phyloP scores from a whole-genome alignment of 1,140 invertebrate genomes.

The Penaeus vannamei region DNA sequence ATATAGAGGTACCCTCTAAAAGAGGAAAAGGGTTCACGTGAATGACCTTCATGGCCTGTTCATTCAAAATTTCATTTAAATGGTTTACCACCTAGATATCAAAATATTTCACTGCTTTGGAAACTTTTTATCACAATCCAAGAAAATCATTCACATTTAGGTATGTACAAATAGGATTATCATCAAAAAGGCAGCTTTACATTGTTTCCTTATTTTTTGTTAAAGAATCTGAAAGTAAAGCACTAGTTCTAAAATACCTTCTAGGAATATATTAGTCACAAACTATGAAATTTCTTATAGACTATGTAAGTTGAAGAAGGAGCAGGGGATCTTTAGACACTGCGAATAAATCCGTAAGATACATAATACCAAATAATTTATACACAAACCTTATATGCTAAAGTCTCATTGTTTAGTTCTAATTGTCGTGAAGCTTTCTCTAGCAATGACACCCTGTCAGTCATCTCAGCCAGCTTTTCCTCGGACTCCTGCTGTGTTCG shows the following conservation, averaged over 20 bases:
- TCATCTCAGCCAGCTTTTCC: slow-evolving; percentile 70
- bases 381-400: slow-evolving; percentile 71
- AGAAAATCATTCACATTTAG: too few relatives aligned
- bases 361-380: neutral
- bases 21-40: too few relatives aligned
- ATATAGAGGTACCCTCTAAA: too few relatives aligned
- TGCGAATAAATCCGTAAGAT: too few relatives aligned
- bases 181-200: too few relatives aligned
- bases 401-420: slow-evolving; percentile 71
- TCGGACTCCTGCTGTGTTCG: slow-evolving; percentile 55
- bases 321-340: neutral
- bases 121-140: too few relatives aligned
- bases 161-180: too few relatives aligned
- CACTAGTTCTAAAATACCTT: neutral
- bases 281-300: neutral
- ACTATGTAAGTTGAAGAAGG: neutral
- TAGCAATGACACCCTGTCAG: slow-evolving; percentile 69
- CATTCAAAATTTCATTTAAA: too few relatives aligned
- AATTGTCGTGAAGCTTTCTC: slow-evolving; percentile 70
- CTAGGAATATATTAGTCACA: neutral
- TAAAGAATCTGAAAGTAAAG: neutral
- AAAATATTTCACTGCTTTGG: too few relatives aligned
- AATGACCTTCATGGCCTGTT: too few relatives aligned
- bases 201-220: neutral
- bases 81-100: too few relatives aligned